A percentile compares a stretch with the other conserved stretches of the same genome.
Conservation (phyloP, 2,113 vertebrate genomes). For the Oenanthe melanoleuca region DNA sequence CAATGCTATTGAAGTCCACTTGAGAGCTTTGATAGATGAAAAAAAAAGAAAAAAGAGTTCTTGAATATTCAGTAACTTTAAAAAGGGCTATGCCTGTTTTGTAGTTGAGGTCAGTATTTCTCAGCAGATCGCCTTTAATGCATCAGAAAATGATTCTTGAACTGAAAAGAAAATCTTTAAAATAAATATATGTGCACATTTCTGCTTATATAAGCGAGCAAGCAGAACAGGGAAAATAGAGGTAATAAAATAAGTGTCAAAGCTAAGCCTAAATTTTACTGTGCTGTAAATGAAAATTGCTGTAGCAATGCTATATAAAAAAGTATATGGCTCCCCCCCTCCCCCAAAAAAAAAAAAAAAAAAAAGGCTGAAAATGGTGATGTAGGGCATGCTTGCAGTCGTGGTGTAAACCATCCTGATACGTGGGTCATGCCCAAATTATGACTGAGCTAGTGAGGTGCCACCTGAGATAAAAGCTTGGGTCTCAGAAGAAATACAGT, state of each 20-base stretch:
- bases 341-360: too few relatives aligned
- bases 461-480: neutral
- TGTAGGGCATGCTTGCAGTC: neutral
- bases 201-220: neutral
- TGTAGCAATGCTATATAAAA: neutral
- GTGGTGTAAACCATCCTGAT: neutral
- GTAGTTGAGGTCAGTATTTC: neutral
- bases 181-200: neutral
- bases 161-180: neutral
- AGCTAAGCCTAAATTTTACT: neutral
- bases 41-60: neutral
- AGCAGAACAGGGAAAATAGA: neutral
- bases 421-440: neutral
- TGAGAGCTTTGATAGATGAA: neutral
- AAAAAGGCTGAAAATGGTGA: neutral
- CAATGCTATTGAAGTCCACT: neutral
- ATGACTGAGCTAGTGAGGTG: neutral
- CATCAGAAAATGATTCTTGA: neutral
- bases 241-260: neutral
- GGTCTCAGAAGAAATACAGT: neutral
- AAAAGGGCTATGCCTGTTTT: neutral
- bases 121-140: neutral
- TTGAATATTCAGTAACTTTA: neutral
- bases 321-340: neutral
- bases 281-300: neutral